phyloP scores from a whole-genome alignment of 2,113 vertebrate genomes.

The Phylloscopus trochilus region DNA sequence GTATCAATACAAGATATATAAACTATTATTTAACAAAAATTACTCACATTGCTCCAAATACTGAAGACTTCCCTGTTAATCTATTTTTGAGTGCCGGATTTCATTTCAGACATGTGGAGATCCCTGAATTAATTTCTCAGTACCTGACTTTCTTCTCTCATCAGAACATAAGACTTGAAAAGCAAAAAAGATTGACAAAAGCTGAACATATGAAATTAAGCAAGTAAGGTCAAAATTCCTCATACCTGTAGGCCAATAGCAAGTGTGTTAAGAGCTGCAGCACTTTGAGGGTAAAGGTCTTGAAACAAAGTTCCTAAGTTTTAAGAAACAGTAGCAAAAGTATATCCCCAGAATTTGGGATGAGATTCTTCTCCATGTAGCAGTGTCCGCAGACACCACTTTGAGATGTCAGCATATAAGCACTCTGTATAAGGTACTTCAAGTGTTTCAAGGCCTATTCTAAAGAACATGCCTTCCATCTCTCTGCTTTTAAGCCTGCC shows the following conservation, averaged over 20 bases:
- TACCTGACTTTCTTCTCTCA: not conserved
- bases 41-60: not conserved
- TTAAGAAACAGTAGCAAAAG: not conserved
- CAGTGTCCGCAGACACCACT: accelerated
- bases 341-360: not conserved
- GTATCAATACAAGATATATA: not conserved
- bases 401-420: not conserved
- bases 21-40: not conserved
- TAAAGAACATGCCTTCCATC: not conserved
- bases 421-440: not conserved
- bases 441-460: not conserved
- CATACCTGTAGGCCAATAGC: not conserved
- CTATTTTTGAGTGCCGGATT: not conserved
- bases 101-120: not conserved
- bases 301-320: not conserved
- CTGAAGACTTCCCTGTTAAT: not conserved
- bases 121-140: not conserved
- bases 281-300: not conserved
- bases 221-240: not conserved
- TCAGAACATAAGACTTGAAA: not conserved
- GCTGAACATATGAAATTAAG: not conserved
- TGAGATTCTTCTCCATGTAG: not conserved
- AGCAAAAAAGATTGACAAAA: not conserved
- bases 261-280: not conserved
- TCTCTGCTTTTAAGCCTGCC: not conserved